Conservation (phyloP, 2,888 invertebrate genomes). For the Thecophora atra region DNA sequence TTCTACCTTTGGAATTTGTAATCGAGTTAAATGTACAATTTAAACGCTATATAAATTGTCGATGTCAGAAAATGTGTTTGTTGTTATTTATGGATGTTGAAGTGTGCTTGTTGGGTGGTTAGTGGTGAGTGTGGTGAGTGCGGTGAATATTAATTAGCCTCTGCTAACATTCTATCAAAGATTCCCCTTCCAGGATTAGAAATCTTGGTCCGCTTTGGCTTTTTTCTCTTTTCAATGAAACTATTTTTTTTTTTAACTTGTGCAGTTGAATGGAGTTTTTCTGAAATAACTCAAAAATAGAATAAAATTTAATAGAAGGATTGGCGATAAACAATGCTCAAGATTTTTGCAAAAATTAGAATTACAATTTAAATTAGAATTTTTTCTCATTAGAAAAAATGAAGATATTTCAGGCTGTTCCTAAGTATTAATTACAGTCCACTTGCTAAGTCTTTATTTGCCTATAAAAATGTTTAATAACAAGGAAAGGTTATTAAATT, state of each 20-base stretch:
- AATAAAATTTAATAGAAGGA: too few relatives aligned
- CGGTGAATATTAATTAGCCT: constrained; percentile 19
- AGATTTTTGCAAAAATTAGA: too few relatives aligned
- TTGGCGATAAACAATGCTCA: too few relatives aligned
- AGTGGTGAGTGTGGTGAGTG: constrained; percentile 1
- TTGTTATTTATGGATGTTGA: constrained; percentile 27
- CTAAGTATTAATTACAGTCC: too few relatives aligned
- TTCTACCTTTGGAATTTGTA: constrained; percentile 26
- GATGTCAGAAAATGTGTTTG: constrained; percentile 32
- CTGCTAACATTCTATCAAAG: background rate
- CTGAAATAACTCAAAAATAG: too few relatives aligned
- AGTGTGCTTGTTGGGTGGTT: constrained; percentile 32
- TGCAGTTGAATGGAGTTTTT: too few relatives aligned
- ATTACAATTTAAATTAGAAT: too few relatives aligned
- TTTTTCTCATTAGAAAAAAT: too few relatives aligned
- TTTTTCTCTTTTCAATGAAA: background rate
- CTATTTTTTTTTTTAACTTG: background rate
- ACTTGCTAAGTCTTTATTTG: too few relatives aligned
- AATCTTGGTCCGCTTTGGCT: background rate
- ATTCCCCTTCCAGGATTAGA: constrained; percentile 3
- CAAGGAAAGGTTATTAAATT: too few relatives aligned
- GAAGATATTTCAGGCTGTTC: too few relatives aligned
- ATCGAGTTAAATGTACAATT: constrained; percentile 31
- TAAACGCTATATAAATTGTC: constrained; percentile 34
- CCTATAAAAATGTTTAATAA: too few relatives aligned